Base-by-base conservation (phyloP, 2,797 vertebrate genomes). In the Falco cherrug region DNA sequence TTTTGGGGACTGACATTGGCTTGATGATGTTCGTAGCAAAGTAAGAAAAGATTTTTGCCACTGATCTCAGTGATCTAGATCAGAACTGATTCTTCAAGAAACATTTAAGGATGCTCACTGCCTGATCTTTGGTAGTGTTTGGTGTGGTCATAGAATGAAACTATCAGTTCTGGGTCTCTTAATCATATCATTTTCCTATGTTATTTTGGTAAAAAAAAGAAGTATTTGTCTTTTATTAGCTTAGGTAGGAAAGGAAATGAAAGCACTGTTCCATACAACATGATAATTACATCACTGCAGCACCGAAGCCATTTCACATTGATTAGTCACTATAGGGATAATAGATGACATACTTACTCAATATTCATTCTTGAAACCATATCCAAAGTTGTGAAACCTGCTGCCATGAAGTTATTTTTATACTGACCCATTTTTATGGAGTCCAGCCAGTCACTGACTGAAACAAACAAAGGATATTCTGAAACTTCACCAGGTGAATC, bases 391-490 rank as follows among this genome's bases (percentile, higher is more conserved):
- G 99, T 99, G 98, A 99, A 99, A 94, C 99, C 99, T 73, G 99
- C 99, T 94, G 99, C 99, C 96, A 99, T 98, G 98, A 99, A 99
- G 98, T 99, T 99, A 98, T 98, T 99, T 97, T 99, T 99, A 97
- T 99, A 99, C 96, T 99, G 99, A 97, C 99, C 99, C 99, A 99
- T 99, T 98, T 99, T 99, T 97, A 99, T 99, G 92, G 99, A 99
- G 97, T 99, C 99, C 73, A 99, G 98, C 99, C 99, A 99, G 97
- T 99, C 99, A 70, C 99, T 98, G 17, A 99, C 99, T 84, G 99
- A 99, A 98, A 99, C 99, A 98, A 99, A 99, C 89, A 99, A 97
- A 95, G 98, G 98, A 94, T 98, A 98, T 96, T 98, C 98, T 14
- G 98, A 83, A 95, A 97, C 95, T 92, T 98, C 98, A 84, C 98